A percentile compares a stretch with the other conserved stretches of the same genome.
These are phyloP conservation scores for Tipula lateralis DNA, from an alignment of 2,888 invertebrate genomes.

Conservation along the genomic window DNA sequence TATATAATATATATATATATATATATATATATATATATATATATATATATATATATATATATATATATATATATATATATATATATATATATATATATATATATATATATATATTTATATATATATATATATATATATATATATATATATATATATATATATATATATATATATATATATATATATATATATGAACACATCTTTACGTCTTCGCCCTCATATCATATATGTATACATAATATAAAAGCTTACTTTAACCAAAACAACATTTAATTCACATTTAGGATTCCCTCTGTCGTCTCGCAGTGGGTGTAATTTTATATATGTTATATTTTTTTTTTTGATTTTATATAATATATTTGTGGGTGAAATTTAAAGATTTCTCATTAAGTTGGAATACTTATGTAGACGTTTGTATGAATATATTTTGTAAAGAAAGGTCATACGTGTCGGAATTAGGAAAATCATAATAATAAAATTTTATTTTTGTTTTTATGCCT, in stretches of 20 bases:
- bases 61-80: no score
- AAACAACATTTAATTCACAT: not conserved
- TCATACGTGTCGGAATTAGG: not conserved
- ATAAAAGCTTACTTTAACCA: not conserved
- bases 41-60: not conserved
- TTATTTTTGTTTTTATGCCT: not conserved
- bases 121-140: no score
- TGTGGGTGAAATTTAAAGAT: not conserved
- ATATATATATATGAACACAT: no score
- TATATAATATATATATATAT: not conserved
- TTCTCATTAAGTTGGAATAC: not conserved
- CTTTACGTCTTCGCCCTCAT: not conserved
- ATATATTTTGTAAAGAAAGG: not conserved
- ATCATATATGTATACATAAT: not conserved
- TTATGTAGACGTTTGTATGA: not conserved
- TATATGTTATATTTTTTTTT: not conserved
- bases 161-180: no score
- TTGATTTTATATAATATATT: not conserved
- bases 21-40: constrained; percentile 5
- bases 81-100: no score
- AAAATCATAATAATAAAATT: not conserved
- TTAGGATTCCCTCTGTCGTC: not conserved
- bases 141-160: no score
- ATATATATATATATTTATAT: no score
- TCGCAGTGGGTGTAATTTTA: not conserved